Percentiles rank a stretch among this genome's conserved stretches.
These are phyloP conservation scores for Bursaphelenchus okinawaensis DNA, from an alignment of 2,888 invertebrate species.

Conservation along the genomic window DNA sequence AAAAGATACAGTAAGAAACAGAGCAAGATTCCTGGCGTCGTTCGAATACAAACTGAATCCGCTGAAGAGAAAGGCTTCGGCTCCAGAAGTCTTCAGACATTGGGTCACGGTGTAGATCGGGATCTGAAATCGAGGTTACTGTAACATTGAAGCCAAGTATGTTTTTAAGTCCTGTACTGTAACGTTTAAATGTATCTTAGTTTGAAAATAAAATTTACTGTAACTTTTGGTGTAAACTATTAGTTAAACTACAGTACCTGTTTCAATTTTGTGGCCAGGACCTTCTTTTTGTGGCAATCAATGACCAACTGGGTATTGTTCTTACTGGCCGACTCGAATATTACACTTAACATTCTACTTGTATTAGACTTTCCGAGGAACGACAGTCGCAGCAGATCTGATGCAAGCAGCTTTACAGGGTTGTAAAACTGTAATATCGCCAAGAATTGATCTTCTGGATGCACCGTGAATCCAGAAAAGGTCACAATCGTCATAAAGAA, in stretches of 20 bases:
- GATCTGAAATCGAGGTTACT: conserved; percentile 12
- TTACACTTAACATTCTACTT: background rate
- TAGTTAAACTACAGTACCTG: conserved; percentile 5
- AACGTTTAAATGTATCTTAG: no score
- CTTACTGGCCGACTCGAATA: background rate
- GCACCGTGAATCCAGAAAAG: conserved; percentile 19
- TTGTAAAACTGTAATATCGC: conserved; percentile 12
- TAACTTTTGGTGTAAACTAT: background rate
- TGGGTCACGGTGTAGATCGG: conserved; percentile 28
- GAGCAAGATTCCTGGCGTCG: background rate
- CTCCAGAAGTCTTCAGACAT: conserved; percentile 21
- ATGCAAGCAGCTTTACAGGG: conserved; percentile 9
- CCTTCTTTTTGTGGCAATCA: conserved; percentile 20
- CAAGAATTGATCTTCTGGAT: conserved; percentile 18
- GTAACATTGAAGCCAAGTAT: background rate
- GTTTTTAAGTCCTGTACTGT: background rate
- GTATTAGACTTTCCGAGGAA: conserved; percentile 10
- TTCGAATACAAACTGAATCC: conserved; percentile 12
- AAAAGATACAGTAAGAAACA: background rate
- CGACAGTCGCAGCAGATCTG: conserved; percentile 13
- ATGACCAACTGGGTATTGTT: conserved; percentile 16
- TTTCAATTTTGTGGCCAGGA: conserved; percentile 23
- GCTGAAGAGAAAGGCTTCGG: conserved; percentile 21
- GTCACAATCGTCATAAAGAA: conserved; percentile 3
- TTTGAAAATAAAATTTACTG: background rate